Evolutionary conservation across 2,797 vertebrate species (phyloP), one percentile per base, ranked within the genome.

Genomic region (Miopithecus talapoin): DNA sequence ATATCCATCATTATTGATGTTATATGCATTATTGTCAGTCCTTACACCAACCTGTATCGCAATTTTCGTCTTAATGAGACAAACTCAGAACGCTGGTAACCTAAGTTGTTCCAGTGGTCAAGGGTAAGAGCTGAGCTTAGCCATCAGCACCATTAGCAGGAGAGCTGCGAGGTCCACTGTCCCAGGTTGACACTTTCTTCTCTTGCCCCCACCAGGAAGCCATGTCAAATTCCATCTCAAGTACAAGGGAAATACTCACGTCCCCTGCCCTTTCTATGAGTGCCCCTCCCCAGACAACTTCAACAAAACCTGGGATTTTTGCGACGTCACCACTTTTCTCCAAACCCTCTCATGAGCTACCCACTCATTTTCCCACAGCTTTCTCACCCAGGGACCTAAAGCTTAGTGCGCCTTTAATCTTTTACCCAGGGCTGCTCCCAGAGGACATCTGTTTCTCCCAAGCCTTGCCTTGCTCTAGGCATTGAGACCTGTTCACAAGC

Each of bases 1-100:
- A 78, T 0, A 16, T 6, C 39, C 70, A 14, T 21, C 22, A n/a
- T 39, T n/a, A 61, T 3, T 16, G 28, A 43, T 1, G 9, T 46
- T 28, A 21, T 7, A 4, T 2, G 24, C 9, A 1, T 26, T 70
- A 22, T 1, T 30, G 36, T 10, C 26, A 13, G 5, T 28, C 16
- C 53, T 57, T 21, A 46, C 14, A 28, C 11, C 33, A 36, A 50
- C 10, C 75, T 30, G 10, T 39, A 39, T 1, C 1, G 4, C 48
- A 10, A 12, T 33, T 26, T 41, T 55, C 24, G 1, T 4, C 30
- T 4, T 12, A 3, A 80, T 11, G 13, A 46, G n/a, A 12, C 5
- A 30, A 55, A 41, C 26, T 74, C 4, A 9, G n/a, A 76, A 12
- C 22, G 24, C 33, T 11, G 33, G 30, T 2, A 16, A 21, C 59